Base-by-base conservation (phyloP, 2,113 vertebrate species). In the Limnothrissa miodon region DNA sequence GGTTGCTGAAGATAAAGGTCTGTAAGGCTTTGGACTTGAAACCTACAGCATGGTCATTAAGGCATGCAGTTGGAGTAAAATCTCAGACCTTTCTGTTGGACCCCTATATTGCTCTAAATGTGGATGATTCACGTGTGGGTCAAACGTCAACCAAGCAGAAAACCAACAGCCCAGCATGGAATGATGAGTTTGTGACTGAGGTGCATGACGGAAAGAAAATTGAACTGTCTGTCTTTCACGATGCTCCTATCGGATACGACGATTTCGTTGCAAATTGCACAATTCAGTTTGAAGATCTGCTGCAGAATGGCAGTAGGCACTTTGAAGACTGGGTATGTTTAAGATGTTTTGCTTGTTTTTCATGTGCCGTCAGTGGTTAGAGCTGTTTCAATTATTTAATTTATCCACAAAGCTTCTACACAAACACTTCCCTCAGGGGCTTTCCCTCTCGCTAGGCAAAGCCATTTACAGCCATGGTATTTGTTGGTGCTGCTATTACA, bases 231-330 rank as follows among this genome's bases (percentile, higher is more conserved):
- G 98, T 99, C 81, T 99, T 99, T 94, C 98, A 99, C 4, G 98
- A 99, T 88, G 97, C 98, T 62, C 98, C 98, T 88, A 99, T 99
- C 39, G 98, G 98, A 87, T 99, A 99, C 83, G 98, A 99, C 10
- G 98, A 99, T 94, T 99, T 99, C 87, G 98, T 99, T 92, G 98
- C 98, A 90, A 99, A 99, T 93, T 99, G 98, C 95, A 99, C 97
- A 91, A 99, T 99, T 92, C 97, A 99, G 95, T 97, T 99, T 90
- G 98, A 99, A 92, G 98, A 99, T 92, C 96, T 99, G 93, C 95
- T 99, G 94, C 98, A 99, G 95, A 99, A 99, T 17, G 98, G 98
- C 86, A 99, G 97, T 92, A 94, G 96, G 85, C 98, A 99, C 96
- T 99, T 97, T 80, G 98, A 99, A 89, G 97, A 99, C 93, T 99